Percentiles rank a stretch among this genome's conserved stretches.
phyloP scores from a whole-genome alignment of 2,113 vertebrate genomes.

The Microtus pennsylvanicus region DNA sequence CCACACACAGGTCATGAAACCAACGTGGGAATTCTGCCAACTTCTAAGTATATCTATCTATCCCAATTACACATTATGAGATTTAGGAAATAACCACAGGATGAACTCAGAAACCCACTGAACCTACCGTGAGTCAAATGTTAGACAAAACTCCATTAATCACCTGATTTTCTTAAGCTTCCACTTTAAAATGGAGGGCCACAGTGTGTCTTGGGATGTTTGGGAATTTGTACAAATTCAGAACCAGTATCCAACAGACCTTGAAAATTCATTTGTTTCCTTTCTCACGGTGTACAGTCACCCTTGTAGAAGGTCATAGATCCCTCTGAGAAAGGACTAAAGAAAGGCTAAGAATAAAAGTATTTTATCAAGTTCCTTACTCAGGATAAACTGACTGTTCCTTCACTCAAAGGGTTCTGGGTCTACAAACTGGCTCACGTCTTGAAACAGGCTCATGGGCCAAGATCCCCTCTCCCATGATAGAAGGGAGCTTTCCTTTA shows the following conservation, averaged over 20 bases:
- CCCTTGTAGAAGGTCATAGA: background rate
- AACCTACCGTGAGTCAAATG: background rate
- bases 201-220: background rate
- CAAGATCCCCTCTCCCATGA: background rate
- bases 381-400: background rate
- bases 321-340: background rate
- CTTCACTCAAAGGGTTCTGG: background rate
- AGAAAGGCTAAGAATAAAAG: background rate
- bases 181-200: background rate
- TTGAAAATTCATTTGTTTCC: background rate
- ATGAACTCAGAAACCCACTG: background rate
- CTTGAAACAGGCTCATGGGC: background rate
- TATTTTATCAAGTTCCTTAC: background rate
- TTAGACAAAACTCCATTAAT: background rate
- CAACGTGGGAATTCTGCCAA: background rate
- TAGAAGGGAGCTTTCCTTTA: background rate
- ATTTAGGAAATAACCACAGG: background rate
- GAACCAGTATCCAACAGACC: background rate
- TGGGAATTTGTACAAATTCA: background rate
- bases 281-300: background rate
- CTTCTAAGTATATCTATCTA: background rate
- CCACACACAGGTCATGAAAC: background rate
- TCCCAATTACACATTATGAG: background rate
- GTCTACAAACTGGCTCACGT: background rate
- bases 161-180: background rate